A percentile compares a stretch with the other conserved stretches of the same genome.
Evolutionary conservation across 2,113 vertebrate genomes (phyloP).

Genomic region (Thunnus maccoyii): DNA sequence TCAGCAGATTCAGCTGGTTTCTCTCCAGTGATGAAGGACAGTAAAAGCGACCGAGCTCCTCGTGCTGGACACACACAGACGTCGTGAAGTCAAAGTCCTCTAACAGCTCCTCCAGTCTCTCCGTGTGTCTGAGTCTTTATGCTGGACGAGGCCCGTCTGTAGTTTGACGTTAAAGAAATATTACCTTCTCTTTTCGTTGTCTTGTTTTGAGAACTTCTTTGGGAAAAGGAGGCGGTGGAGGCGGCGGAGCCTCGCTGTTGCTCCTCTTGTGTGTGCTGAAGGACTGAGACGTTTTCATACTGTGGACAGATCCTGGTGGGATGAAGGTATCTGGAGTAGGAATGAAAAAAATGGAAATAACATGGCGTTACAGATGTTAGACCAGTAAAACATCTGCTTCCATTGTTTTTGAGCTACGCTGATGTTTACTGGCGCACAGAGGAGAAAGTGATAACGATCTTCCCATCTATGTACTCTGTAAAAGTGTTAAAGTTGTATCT

Average conservation of each 20-base stretch:
- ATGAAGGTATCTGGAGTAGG: slow-evolving; percentile 65
- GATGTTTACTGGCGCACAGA: no score
- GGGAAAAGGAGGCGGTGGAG: slow-evolving; percentile 63
- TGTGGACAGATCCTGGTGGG: slow-evolving; percentile 30
- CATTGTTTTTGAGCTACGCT: no score
- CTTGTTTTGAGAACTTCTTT: slow-evolving; percentile 33
- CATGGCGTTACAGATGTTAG: background rate
- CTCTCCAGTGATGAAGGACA: background rate
- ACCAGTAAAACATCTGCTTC: no score
- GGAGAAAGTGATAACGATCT: no score
- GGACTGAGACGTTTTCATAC: slow-evolving; percentile 55
- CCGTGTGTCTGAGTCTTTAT: background rate
- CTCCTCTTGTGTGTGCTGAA: slow-evolving; percentile 46
- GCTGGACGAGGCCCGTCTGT: background rate
- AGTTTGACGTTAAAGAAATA: slow-evolving; percentile 65
- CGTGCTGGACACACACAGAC: background rate
- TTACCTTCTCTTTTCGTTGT: slow-evolving; percentile 58
- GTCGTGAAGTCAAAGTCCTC: slow-evolving; percentile 17
- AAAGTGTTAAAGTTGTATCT: no score
- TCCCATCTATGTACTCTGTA: no score
- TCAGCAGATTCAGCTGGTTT: background rate
- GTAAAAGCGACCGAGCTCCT: background rate
- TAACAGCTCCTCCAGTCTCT: background rate
- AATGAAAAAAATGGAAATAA: background rate
- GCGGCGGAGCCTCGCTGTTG: slow-evolving; percentile 27